Evolutionary conservation across 2,113 vertebrate genomes (phyloP).

Genomic region (Oceanodroma tethys): DNA sequence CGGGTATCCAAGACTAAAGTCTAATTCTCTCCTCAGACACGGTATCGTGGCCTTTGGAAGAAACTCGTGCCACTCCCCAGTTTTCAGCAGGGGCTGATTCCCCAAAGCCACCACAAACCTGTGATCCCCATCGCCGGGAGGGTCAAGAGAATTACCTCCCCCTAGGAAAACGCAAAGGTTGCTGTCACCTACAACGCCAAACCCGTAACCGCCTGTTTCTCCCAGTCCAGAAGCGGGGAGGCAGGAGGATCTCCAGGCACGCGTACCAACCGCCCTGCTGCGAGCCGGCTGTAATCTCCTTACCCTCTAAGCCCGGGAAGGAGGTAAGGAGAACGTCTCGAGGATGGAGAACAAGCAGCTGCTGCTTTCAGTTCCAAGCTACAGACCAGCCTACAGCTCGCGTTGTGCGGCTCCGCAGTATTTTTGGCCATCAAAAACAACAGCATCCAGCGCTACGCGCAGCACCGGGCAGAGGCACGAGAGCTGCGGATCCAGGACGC

Average conservation of each 20-base stretch:
- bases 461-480: background rate
- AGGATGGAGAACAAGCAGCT: background rate
- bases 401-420: accelerated
- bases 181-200: no score
- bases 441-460: accelerated
- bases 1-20: background rate
- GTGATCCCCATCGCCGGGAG: accelerated
- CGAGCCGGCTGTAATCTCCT: background rate
- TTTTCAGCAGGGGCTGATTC: background rate
- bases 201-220: accelerated
- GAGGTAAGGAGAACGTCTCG: background rate
- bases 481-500: background rate
- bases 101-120: background rate
- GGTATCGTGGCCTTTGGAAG: background rate
- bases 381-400: background rate
- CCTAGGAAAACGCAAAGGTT: background rate
- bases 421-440: background rate
- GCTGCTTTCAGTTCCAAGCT: background rate
- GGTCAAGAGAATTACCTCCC: background rate
- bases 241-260: background rate
- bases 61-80: accelerated
- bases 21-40: accelerated
- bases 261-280: accelerated
- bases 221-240: no score
- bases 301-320: background rate